phyloP scores from a whole-genome alignment of 2,113 vertebrate species.

The Sceloporus tristichus region DNA sequence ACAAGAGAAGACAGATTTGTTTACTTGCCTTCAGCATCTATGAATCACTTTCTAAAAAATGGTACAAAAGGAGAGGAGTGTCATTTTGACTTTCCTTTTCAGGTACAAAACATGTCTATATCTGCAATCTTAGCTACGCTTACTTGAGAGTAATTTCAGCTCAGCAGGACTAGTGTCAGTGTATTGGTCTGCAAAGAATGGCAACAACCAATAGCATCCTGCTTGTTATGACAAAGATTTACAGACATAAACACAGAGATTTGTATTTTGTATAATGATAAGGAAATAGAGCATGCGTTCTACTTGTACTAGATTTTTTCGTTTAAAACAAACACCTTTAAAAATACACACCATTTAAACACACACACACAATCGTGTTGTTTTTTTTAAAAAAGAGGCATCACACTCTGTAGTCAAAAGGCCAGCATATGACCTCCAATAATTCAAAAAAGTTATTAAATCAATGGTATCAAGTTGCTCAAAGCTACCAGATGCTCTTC shows the following conservation, averaged over 20 bases:
- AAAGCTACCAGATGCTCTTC: background rate
- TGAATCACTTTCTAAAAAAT: background rate
- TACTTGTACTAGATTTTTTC: background rate
- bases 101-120: background rate
- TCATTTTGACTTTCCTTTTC: background rate
- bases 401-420: background rate
- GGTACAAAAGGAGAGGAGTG: background rate
- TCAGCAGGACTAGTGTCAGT: no score
- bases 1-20: slow-evolving; percentile 17
- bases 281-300: background rate
- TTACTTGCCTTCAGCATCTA: background rate
- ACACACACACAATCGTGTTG: no score
- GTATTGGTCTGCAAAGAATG: no score
- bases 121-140: background rate
- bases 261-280: background rate
- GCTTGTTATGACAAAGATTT: background rate
- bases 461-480: background rate
- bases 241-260: background rate
- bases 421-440: background rate
- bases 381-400: background rate
- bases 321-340: no score
- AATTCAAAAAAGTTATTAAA: background rate
- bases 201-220: no score
- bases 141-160: background rate
- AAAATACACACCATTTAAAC: no score